A percentile compares a stretch with the other conserved stretches of the same genome.
These are phyloP conservation scores for Mimumesa dahlbomi DNA, from an alignment of 2,888 invertebrate genomes.

Conservation along the genomic window DNA sequence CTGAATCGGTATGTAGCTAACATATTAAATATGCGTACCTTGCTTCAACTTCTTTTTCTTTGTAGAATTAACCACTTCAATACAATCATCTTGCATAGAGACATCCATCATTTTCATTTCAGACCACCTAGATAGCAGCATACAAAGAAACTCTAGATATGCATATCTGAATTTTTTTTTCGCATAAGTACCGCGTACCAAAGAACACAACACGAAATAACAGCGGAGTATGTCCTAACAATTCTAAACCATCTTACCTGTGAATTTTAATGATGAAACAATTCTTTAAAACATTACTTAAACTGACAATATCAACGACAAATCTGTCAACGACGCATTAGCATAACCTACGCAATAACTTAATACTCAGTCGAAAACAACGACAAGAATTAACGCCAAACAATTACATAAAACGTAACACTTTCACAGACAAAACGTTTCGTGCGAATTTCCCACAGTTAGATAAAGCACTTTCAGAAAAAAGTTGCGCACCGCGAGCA, in stretches of 20 bases:
- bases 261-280: background rate
- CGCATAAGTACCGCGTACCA: background rate
- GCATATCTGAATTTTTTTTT: background rate
- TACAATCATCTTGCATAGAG: conserved; percentile 65
- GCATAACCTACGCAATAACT: conserved; percentile 53
- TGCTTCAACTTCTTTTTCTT: conserved; percentile 74
- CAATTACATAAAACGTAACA: background rate
- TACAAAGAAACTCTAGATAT: background rate
- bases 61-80: conserved; percentile 54
- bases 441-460: background rate
- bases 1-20: background rate
- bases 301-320: conserved; percentile 3
- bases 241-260: conserved; percentile 10
- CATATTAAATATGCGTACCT: conserved; percentile 67
- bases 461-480: conserved; percentile 9
- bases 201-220: no score
- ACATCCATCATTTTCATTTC: conserved; percentile 73
- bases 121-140: background rate
- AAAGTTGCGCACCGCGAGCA: conserved; percentile 13
- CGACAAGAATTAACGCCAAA: no score
- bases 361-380: background rate
- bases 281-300: conserved; percentile 23
- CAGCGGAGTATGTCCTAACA: no score
- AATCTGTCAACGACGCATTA: conserved; percentile 52
- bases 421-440: background rate